Evolutionary conservation across 2,888 invertebrate species (phyloP).

Genomic region (Drosophila demipolita): DNA sequence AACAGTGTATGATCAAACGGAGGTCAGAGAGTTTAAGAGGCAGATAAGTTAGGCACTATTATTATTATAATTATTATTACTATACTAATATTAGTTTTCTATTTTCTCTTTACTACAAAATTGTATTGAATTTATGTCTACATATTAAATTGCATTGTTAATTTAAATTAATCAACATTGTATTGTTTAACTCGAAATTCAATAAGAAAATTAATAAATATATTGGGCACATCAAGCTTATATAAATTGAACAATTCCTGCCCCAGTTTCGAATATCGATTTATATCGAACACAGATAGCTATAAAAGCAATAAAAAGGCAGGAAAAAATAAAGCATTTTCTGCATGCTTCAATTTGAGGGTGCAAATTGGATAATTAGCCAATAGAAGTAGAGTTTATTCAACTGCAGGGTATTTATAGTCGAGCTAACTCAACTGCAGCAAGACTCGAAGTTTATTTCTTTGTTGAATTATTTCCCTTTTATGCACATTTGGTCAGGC

Average conservation of each 20-base stretch:
- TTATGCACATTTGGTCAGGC: constrained; percentile 31
- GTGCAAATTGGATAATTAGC: background rate
- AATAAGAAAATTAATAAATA: background rate
- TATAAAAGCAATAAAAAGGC: background rate
- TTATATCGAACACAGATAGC: background rate
- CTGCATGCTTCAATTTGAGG: background rate
- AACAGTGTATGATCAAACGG: too few relatives aligned
- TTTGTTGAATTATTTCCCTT: constrained; percentile 43
- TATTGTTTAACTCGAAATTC: background rate
- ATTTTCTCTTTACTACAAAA: too few relatives aligned
- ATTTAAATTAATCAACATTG: background rate
- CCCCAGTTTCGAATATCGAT: background rate
- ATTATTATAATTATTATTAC: background rate
- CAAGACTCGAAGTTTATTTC: constrained; percentile 26
- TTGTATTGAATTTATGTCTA: background rate
- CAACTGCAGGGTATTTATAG: background rate
- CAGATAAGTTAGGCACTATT: background rate
- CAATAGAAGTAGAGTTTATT: background rate
- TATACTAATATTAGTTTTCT: background rate
- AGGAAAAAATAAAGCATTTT: background rate
- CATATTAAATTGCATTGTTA: background rate
- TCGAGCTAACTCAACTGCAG: background rate
- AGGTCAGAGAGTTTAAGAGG: background rate
- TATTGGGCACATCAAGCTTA: too few relatives aligned
- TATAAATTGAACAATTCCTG: background rate